Base-by-base conservation (phyloP, 2,888 invertebrate genomes). In the Yponomeuta plumbellus region DNA sequence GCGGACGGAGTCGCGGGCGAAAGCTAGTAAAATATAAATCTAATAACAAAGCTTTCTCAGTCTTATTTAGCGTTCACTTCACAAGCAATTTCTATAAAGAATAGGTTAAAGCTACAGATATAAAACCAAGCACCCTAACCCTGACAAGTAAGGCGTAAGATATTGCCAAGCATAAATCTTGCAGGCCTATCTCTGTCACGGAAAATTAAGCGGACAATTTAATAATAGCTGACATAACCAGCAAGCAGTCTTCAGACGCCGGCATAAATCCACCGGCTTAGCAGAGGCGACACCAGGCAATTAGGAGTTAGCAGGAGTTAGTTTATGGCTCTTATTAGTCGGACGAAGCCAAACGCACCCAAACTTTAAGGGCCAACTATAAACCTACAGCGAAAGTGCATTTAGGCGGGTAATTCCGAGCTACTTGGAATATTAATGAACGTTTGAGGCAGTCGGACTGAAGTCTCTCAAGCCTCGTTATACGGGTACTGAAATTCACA, bases 361-460 rank as follows among this genome's bases (percentile, higher is more conserved):
- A 69, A 74, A 76, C 77, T 78, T 78, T 71, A 71, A 74, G 73
- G 69, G 75, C 72, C 75, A 75, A 78, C 77, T 76, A 79, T 76
- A 75, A 73, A 71, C 72, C 75, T 80, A 87, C 86, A 84, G 78
- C 73, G 82, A 82, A 86, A 85, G 80, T 86, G 85, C 88, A 88
- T 88, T 88, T 84, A 81, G 80, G 73, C 76, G 81, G 74, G 73
- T 81, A 79, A 79, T 74, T 70, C 73, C 73, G 71, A 76, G 76
- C 81, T 76, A 81, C 80, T 83, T 71, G 71, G 84, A 84, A 87
- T 88, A 87, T 84, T 86, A 86, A 86, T 85, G 84, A 80, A 77
- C 71, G 73, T 74, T 74, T 75, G 74, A 34, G 68, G 61, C 65
- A 67, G 61, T 67, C 66, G 67, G 71, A 72, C 73, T 75, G 68